Conservation (phyloP, 2,113 vertebrate species). For the Indicator maculatus region DNA sequence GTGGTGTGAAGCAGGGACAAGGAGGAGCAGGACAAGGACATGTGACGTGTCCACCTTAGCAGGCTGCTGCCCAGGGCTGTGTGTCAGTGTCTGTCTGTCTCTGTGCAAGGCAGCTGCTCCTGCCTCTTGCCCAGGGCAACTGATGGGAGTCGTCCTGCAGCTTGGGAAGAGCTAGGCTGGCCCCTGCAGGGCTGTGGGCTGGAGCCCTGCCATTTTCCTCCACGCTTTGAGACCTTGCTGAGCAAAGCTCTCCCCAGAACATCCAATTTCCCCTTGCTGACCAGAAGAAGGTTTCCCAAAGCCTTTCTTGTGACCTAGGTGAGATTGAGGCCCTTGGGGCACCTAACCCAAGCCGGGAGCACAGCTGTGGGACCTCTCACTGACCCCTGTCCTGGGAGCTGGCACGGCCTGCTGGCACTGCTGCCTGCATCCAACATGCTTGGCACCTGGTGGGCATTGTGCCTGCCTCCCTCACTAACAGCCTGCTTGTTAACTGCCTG, state of each 20-base stretch:
- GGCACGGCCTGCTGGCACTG: background rate
- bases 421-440: accelerated
- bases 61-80: background rate
- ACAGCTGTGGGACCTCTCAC: accelerated
- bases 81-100: background rate
- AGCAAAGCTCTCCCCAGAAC: background rate
- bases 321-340: background rate
- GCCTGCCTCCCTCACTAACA: accelerated
- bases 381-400: background rate
- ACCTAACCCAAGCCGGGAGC: accelerated
- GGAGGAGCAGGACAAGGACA: background rate
- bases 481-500: background rate
- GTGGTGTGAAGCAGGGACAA: background rate
- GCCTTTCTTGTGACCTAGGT: background rate
- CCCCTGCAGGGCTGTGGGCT: background rate
- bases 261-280: background rate
- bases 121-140: background rate
- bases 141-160: background rate
- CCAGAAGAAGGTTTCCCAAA: background rate
- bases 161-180: background rate
- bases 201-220: background rate
- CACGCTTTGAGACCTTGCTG: background rate
- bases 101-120: background rate
- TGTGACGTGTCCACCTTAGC: background rate
- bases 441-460: accelerated